Percentiles rank a stretch among this genome's conserved stretches.
Evolutionary conservation across 2,888 invertebrate species (phyloP).

Genomic region (Epinotia brunnichana): DNA sequence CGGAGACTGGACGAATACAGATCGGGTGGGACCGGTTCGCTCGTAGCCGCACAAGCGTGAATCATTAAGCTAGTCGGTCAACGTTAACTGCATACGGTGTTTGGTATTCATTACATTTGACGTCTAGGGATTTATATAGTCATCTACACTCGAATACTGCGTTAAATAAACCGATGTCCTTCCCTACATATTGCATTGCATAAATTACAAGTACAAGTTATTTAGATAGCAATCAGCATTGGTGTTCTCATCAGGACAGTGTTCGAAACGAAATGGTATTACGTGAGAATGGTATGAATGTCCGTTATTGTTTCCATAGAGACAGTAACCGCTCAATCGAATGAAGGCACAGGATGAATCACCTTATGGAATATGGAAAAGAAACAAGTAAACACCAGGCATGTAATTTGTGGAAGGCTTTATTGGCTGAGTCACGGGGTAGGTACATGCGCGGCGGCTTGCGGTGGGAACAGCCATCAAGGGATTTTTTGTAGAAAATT

Average conservation of each 20-base stretch:
- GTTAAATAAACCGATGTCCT: conserved; percentile 6
- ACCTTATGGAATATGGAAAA: conserved; percentile 28
- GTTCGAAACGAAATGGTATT: neutral
- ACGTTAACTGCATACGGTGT: conserved; percentile 24
- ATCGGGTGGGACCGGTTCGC: conserved; percentile 36
- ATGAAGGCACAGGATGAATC: conserved; percentile 26
- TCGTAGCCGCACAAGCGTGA: conserved; percentile 36
- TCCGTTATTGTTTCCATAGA: conserved; percentile 20
- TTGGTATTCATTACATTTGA: conserved; percentile 18
- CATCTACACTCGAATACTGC: neutral
- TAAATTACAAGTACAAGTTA: conserved; percentile 7
- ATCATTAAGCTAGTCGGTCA: conserved; percentile 40
- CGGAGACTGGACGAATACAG: conserved; percentile 26
- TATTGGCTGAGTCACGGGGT: conserved; percentile 10
- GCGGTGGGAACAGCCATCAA: neutral
- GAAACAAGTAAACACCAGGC: conserved; percentile 18
- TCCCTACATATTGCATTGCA: neutral
- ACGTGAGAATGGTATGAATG: conserved; percentile 13
- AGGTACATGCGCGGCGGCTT: neutral
- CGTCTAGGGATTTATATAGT: conserved; percentile 14
- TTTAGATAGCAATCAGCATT: conserved; percentile 3
- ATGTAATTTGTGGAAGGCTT: conserved; percentile 24
- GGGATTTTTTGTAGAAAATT: conserved; percentile 12
- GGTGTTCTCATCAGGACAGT: neutral
- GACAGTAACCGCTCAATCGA: neutral